Evolutionary conservation across 2,797 vertebrate genomes (phyloP).

Genomic region (Rhynchotus rufescens): DNA sequence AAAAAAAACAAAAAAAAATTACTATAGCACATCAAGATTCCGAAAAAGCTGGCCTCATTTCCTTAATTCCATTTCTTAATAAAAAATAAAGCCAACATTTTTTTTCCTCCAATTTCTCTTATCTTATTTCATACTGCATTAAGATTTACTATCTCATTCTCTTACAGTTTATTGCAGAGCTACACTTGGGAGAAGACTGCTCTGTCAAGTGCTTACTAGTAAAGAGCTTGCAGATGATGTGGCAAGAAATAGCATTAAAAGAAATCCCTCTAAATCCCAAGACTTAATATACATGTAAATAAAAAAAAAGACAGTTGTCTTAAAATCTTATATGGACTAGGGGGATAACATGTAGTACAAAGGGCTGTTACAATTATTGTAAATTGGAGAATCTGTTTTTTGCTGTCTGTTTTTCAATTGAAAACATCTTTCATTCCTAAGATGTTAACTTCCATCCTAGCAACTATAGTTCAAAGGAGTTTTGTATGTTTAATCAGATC

Average conservation of each 20-base stretch:
- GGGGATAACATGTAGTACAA: rapidly evolving
- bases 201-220: neutral
- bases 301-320: neutral
- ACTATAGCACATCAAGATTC: neutral
- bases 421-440: neutral
- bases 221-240: neutral
- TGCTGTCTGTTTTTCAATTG: neutral
- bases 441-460: neutral
- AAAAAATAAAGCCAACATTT: neutral
- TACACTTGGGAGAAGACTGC: neutral
- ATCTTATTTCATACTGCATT: neutral
- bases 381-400: neutral
- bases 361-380: neutral
- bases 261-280: neutral
- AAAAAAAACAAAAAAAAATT: rapidly evolving
- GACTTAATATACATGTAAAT: neutral
- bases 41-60: neutral
- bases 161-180: neutral
- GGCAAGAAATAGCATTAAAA: neutral
- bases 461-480: neutral
- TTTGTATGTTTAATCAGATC: neutral
- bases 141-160: constrained; percentile 2
- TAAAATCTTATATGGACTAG: neutral
- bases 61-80: neutral
- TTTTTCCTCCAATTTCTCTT: neutral